A percentile compares a stretch with the other conserved stretches of the same genome.
Evolutionary conservation across 2,113 vertebrate genomes (phyloP).

Genomic region (Anolis sagrei): DNA sequence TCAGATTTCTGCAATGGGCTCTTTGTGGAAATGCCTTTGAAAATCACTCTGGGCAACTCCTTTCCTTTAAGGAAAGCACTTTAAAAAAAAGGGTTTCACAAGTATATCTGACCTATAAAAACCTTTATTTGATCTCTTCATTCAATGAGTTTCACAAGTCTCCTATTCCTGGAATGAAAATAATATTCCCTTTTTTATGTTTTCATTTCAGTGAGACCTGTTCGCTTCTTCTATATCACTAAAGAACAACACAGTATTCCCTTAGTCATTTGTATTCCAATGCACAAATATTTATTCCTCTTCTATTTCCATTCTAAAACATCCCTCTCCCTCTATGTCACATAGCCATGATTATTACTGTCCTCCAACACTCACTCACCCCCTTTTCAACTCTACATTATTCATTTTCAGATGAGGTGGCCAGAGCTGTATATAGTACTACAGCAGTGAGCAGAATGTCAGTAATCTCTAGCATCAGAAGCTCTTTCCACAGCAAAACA

Average conservation of each 20-base stretch:
- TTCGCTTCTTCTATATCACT: not conserved
- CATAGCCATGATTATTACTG: not conserved
- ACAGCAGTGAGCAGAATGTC: not conserved
- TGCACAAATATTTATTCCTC: not conserved
- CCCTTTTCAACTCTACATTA: not conserved
- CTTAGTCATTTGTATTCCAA: not conserved
- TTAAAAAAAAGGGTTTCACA: too few relatives aligned
- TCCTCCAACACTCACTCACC: not conserved
- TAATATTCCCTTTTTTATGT: not conserved
- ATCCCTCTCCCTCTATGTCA: not conserved
- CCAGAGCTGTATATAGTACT: constrained; percentile 5
- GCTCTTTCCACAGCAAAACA: not conserved
- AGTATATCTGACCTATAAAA: too few relatives aligned
- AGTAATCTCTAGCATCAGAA: not conserved
- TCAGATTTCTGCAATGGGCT: not conserved
- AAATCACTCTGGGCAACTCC: not conserved
- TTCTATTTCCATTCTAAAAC: not conserved
- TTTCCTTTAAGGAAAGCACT: too few relatives aligned
- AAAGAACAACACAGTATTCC: not conserved
- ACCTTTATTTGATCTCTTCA: too few relatives aligned
- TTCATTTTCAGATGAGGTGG: not conserved
- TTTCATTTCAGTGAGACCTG: not conserved
- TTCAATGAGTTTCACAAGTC: not conserved
- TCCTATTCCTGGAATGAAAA: not conserved
- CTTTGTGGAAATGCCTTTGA: not conserved